These are phyloP conservation scores for Mellivora capensis DNA, from an alignment of 2,113 vertebrate genomes.

Conservation along the genomic window DNA sequence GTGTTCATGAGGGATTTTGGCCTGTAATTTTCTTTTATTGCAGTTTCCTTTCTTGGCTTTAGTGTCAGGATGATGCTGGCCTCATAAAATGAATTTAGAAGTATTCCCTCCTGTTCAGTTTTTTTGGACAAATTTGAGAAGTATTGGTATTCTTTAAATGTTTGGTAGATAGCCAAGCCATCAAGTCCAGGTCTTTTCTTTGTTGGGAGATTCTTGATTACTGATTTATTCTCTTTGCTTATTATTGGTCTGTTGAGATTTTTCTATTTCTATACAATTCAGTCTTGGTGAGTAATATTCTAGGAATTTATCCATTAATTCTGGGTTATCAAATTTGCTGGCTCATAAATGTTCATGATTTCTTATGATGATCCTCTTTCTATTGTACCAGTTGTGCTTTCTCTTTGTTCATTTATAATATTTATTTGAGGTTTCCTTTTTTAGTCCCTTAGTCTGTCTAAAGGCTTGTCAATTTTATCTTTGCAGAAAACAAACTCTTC, in stretches of 20 bases:
- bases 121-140: not conserved
- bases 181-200: not conserved
- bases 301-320: not conserved
- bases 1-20: not conserved
- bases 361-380: not conserved
- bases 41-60: not conserved
- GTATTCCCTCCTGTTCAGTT: not conserved
- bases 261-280: not conserved
- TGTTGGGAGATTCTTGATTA: not conserved
- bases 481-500: not conserved
- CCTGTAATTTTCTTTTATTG: not conserved
- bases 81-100: not conserved
- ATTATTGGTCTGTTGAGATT: not conserved
- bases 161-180: not conserved
- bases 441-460: not conserved
- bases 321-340: not conserved
- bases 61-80: not conserved
- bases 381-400: not conserved
- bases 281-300: not conserved
- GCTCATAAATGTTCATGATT: not conserved
- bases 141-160: not conserved
- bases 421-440: not conserved
- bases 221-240: not conserved
- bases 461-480: not conserved
- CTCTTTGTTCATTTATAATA: not conserved